phyloP scores from a whole-genome alignment of 2,797 vertebrate species.

The Columba guinea region DNA sequence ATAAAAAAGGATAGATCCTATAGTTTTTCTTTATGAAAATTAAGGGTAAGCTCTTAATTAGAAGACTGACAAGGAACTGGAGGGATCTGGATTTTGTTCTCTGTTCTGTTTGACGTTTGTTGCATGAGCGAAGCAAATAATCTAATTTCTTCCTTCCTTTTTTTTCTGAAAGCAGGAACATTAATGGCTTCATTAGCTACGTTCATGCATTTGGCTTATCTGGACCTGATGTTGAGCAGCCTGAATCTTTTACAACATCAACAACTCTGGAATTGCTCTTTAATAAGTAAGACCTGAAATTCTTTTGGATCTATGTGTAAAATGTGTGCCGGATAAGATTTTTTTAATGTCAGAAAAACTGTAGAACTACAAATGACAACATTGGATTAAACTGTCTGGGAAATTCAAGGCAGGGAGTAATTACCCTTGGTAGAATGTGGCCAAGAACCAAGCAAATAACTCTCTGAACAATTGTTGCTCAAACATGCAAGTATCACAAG shows the following conservation, averaged over 20 bases:
- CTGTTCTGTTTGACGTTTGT: background rate
- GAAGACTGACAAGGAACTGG: background rate
- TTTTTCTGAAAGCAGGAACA: background rate
- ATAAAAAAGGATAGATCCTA: background rate
- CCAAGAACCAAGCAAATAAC: background rate
- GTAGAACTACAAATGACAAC: background rate
- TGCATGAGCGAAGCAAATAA: background rate
- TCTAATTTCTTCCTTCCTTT: background rate
- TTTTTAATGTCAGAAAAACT: background rate
- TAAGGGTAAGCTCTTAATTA: background rate
- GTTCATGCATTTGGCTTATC: background rate
- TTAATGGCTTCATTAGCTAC: background rate
- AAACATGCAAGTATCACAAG: rapidly evolving
- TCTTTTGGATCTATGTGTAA: background rate
- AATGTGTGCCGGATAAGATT: background rate
- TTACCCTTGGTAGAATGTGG: background rate
- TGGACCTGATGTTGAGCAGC: rapidly evolving
- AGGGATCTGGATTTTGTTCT: background rate
- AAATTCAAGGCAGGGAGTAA: background rate
- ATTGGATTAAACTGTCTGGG: background rate
- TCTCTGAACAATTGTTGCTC: background rate
- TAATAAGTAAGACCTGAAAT: background rate
- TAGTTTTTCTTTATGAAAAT: background rate
- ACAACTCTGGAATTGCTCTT: background rate
- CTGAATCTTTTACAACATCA: background rate